Base-by-base conservation (phyloP, 2,888 invertebrate species). In the Apodemia zela region DNA sequence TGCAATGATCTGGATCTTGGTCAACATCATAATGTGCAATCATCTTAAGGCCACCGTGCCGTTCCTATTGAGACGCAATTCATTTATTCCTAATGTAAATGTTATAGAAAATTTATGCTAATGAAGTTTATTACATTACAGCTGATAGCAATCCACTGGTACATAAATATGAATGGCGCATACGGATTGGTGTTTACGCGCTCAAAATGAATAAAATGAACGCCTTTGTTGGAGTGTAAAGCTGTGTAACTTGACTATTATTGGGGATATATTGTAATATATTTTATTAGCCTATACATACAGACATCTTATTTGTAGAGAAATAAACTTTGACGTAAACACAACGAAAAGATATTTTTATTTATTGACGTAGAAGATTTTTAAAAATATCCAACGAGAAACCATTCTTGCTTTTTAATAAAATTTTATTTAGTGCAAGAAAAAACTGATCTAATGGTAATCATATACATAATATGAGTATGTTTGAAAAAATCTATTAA, bases 81-180 rank as follows among this genome's bases (percentile, higher is more conserved):
- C 85, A 85, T 88, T 86, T 83, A 82, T 85, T 84, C 82, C 75
- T 81, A 83, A 89, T 89, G 88, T 85, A 88, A 89, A 89, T 89
- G 82, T 88, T 82, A 89, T 89, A 87, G 87, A 82, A 82, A 85
- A 84, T 87, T 82, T 89, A 89, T 89, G 89, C 88, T 85, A 89
- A 90, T 90, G 80, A 77, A 77, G 76, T 81, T 84, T 89, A 89
- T 88, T 87, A 85, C 85, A 87, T 89, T 87, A 87, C 82, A 77
- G 75, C 75, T 77, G 79, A 86, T 81, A 82, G 81, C 80, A 83
- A 84, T 87, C 84, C 80, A 84, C 79, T 78, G 79, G 75, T 80
- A 73, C 82, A 85, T 87, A 87, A 87, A 88, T 85, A 85, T 84
- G 79, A 81, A 75, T 76, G 71, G 78, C 69, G 81, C 83, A 82